These are phyloP conservation scores for Syrphus vitripennis DNA, from an alignment of 2,888 invertebrate genomes.

Conservation along the genomic window DNA sequence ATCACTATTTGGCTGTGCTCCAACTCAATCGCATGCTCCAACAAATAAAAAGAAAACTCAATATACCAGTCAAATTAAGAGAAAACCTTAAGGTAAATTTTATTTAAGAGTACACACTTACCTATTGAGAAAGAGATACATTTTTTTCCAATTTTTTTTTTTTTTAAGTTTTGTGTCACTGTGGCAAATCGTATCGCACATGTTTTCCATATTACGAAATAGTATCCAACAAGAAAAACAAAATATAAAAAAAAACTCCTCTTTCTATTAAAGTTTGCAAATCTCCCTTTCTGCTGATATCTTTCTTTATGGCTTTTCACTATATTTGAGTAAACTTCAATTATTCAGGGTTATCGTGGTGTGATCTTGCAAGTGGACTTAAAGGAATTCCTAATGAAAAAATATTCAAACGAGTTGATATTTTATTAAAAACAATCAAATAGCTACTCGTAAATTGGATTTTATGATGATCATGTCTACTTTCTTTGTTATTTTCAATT, in stretches of 20 bases:
- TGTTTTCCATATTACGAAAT: constrained; percentile 58
- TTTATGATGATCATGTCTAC: no score
- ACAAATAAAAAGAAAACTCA: neutral
- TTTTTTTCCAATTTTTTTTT: neutral
- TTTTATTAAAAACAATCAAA: no score
- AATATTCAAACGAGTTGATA: no score
- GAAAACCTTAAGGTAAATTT: neutral
- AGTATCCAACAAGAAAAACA: neutral
- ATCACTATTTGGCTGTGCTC: neutral
- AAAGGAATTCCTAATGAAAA: no score
- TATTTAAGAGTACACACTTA: neutral
- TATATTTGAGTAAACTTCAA: neutral
- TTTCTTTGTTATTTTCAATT: no score
- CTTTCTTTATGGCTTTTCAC: neutral
- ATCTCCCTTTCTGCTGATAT: neutral
- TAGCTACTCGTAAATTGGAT: no score
- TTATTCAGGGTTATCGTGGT: neutral
- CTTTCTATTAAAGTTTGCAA: neutral
- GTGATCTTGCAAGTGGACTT: neutral
- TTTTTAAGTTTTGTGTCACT: constrained; percentile 48
- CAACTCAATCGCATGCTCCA: constrained; percentile 17
- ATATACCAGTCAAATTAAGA: neutral
- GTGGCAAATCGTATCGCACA: constrained; percentile 32
- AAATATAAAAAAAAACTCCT: neutral
- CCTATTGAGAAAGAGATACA: neutral